These are phyloP conservation scores for Cebus imitator DNA, from an alignment of 2,113 vertebrate genomes.

Conservation along the genomic window DNA sequence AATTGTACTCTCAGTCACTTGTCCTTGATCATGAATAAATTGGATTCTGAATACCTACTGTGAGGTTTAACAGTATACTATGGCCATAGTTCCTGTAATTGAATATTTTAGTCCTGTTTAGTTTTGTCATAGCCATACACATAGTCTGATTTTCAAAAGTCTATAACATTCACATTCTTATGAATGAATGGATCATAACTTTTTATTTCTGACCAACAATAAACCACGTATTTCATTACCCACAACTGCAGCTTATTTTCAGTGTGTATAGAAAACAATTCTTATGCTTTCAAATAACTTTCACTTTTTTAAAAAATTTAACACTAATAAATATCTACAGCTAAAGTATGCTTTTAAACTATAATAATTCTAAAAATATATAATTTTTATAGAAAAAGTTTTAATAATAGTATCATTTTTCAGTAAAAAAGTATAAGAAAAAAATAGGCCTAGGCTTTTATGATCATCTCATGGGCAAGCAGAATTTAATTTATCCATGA, in stretches of 20 bases:
- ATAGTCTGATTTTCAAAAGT: constrained; percentile 9
- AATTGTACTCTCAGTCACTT: not conserved
- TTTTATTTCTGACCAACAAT: not conserved
- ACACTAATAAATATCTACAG: not conserved
- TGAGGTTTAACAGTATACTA: not conserved
- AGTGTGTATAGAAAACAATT: not conserved
- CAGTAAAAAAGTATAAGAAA: not conserved
- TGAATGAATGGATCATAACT: not conserved
- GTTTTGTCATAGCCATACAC: not conserved
- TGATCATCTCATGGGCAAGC: not conserved
- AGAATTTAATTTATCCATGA: not conserved
- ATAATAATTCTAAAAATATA: not conserved
- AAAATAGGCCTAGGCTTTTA: not conserved
- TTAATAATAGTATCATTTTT: not conserved
- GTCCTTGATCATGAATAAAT: not conserved
- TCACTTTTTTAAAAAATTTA: not conserved
- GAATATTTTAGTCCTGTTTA: not conserved
- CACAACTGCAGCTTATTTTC: not conserved
- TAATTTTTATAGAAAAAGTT: not conserved
- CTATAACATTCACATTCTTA: not conserved
- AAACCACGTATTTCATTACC: not conserved
- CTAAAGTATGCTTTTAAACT: not conserved
- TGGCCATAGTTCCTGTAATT: not conserved
- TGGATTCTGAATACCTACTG: not conserved
- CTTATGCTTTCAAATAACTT: not conserved